phyloP scores from a whole-genome alignment of 2,888 invertebrate genomes.

The Synanthedon tipuliformis region DNA sequence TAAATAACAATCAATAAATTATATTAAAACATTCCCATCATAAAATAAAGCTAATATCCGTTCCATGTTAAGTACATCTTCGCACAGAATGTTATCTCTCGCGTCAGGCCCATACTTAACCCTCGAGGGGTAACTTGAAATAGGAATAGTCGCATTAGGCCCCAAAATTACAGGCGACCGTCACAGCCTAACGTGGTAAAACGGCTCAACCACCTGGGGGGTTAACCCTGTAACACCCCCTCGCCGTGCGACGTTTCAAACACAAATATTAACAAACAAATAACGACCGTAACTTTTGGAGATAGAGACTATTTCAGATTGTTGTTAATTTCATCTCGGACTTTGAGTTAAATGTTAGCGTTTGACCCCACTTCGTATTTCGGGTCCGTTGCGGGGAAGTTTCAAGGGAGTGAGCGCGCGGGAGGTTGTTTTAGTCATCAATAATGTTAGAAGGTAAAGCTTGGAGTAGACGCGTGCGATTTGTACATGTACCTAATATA shows the following conservation, averaged over 20 bases:
- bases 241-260: slow-evolving; percentile 21
- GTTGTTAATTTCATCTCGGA: slow-evolving; percentile 12
- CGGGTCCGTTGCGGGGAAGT: slow-evolving; percentile 26
- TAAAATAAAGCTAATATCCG: background rate
- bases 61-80: background rate
- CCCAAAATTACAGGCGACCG: slow-evolving; percentile 68
- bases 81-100: slow-evolving; percentile 43
- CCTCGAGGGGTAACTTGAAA: slow-evolving; percentile 60
- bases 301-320: slow-evolving; percentile 10
- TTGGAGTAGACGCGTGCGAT: slow-evolving; percentile 41
- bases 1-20: no score
- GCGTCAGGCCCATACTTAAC: slow-evolving; percentile 59
- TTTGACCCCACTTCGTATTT: slow-evolving; percentile 68
- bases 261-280: slow-evolving; percentile 7
- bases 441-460: slow-evolving; percentile 62
- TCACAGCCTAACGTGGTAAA: slow-evolving; percentile 67
- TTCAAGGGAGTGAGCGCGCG: slow-evolving; percentile 14
- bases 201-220: slow-evolving; percentile 65
- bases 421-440: slow-evolving; percentile 61
- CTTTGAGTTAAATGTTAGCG: slow-evolving; percentile 43
- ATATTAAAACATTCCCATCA: background rate
- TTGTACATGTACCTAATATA: background rate
- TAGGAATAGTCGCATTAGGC: slow-evolving; percentile 70
- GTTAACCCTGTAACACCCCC: slow-evolving; percentile 44
- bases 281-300: slow-evolving; percentile 10